A percentile compares a stretch with the other conserved stretches of the same genome.
These are phyloP conservation scores for Drosophila demipolita DNA, from an alignment of 2,888 invertebrate species.

Conservation along the genomic window DNA sequence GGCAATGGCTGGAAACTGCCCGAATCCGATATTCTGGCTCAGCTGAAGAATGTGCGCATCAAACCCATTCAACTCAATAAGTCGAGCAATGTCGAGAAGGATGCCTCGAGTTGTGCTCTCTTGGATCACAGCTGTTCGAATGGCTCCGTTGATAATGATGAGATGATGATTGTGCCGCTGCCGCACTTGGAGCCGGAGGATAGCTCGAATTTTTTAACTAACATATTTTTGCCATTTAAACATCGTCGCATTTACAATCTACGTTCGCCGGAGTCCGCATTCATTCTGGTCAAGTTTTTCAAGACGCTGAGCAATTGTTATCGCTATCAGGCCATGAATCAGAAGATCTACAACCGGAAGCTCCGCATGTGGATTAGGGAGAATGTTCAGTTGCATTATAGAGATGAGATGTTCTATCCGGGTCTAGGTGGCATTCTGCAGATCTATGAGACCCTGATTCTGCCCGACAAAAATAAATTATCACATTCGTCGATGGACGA, in stretches of 20 bases:
- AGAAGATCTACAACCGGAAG: slow-evolving; percentile 75
- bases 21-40: slow-evolving; percentile 58
- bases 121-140: slow-evolving; percentile 68
- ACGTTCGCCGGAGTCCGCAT: slow-evolving; percentile 73
- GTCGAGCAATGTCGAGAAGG: slow-evolving; percentile 24
- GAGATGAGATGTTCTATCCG: slow-evolving; percentile 83
- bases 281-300: slow-evolving; percentile 81
- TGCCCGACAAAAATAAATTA: neutral
- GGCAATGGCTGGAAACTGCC: slow-evolving; percentile 83
- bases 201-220: slow-evolving; percentile 68
- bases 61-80: slow-evolving; percentile 31
- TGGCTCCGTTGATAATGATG: slow-evolving; percentile 62
- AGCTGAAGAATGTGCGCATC: slow-evolving; percentile 19
- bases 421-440: slow-evolving; percentile 82
- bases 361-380: slow-evolving; percentile 81
- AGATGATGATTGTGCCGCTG: slow-evolving; percentile 80
- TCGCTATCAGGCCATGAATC: slow-evolving; percentile 72
- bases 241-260: slow-evolving; percentile 81
- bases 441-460: slow-evolving; percentile 68
- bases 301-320: slow-evolving; percentile 81
- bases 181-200: slow-evolving; percentile 80
- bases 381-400: slow-evolving; percentile 77
- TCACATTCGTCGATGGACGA: neutral
- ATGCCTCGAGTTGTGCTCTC: slow-evolving; percentile 73
- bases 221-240: slow-evolving; percentile 83